These are phyloP conservation scores for Jacana jacana DNA, from an alignment of 2,113 vertebrate species.

Conservation along the genomic window DNA sequence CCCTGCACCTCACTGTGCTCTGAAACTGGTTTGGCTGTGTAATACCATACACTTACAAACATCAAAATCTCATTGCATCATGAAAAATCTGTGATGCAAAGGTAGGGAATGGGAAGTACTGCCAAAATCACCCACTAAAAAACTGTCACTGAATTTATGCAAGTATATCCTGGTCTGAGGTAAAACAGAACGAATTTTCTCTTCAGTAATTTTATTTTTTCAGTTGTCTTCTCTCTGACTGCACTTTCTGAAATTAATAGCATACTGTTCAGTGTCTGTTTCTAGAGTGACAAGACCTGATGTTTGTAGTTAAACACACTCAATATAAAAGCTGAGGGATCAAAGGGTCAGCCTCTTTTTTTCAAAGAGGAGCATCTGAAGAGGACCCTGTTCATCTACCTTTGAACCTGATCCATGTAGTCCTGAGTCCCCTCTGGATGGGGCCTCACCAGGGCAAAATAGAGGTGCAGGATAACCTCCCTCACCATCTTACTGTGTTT, in stretches of 20 bases:
- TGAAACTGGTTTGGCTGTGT: too few relatives aligned
- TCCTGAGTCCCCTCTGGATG: not conserved
- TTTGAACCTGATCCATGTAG: not conserved
- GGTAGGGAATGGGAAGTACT: not conserved
- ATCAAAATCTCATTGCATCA: not conserved
- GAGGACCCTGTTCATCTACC: not conserved
- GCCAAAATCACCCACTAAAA: not conserved
- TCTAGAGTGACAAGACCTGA: not conserved
- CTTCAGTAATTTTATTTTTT: not conserved
- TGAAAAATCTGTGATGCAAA: not conserved
- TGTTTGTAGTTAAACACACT: not conserved
- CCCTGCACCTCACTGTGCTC: too few relatives aligned
- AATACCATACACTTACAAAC: too few relatives aligned
- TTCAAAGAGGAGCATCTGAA: not conserved
- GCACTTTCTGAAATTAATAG: not conserved
- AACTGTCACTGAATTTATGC: not conserved
- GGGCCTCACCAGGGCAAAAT: too few relatives aligned
- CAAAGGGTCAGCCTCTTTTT: not conserved
- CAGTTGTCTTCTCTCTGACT: not conserved
- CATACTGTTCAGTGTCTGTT: not conserved
- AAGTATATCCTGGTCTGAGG: not conserved
- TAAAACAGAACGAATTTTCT: not conserved
- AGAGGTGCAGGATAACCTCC: too few relatives aligned
- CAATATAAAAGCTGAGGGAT: not conserved
- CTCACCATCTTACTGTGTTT: not conserved